phyloP scores from a whole-genome alignment of 2,113 vertebrate genomes.

The Setophaga kirtlandii region DNA sequence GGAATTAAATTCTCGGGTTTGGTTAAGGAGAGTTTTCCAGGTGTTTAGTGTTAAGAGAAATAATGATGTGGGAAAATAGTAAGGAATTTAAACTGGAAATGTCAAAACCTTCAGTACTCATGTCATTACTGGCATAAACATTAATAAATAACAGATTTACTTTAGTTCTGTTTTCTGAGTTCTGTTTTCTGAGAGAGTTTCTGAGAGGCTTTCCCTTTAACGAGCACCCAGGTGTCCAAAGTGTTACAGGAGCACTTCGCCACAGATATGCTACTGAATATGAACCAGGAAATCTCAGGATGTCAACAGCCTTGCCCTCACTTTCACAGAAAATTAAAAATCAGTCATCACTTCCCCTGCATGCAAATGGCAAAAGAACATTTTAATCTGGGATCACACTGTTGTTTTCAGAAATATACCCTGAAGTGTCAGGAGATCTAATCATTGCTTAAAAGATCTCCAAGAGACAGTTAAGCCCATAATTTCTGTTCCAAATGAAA shows the following conservation, averaged over 20 bases:
- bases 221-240: neutral
- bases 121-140: neutral
- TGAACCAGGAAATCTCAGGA: constrained; percentile 32
- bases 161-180: neutral
- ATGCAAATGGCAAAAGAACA: neutral
- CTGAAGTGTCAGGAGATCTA: neutral
- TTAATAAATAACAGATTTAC: constrained; percentile 27
- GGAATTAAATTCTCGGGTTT: neutral
- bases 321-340: constrained; percentile 50
- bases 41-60: constrained; percentile 26
- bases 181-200: constrained; percentile 10
- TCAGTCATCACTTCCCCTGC: neutral
- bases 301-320: neutral
- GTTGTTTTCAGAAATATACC: constrained; percentile 1
- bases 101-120: neutral
- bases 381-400: neutral
- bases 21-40: constrained; percentile 6
- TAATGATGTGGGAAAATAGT: constrained; percentile 8
- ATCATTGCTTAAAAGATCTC: neutral
- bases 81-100: constrained; percentile 4
- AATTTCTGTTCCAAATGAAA: constrained; percentile 7
- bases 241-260: neutral
- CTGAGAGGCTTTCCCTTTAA: neutral
- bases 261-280: neutral
- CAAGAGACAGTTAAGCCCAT: neutral